Evolutionary conservation across 2,113 vertebrate species (phyloP), one percentile per base, ranked within the genome.

Genomic region (Serinus canaria): DNA sequence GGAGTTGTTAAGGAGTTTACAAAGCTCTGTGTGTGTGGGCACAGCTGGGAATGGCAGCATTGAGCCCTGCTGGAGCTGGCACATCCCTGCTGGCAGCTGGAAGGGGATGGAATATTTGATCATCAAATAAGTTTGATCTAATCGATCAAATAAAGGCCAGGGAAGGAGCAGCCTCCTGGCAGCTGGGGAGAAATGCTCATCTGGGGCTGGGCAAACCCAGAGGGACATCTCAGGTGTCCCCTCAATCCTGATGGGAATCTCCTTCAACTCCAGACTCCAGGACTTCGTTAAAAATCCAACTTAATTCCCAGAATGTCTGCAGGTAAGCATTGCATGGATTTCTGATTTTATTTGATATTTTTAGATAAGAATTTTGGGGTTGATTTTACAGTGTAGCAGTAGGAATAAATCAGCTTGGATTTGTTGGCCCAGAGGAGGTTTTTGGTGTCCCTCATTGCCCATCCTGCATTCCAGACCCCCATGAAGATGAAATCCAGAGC

Each of bases 341-440:
- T 47, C 10, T 16, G 2, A 4, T 17, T 6, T 22, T 27, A 11
- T 43, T 49, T 23, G 49, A 1, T 55, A 2, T 17, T 59, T 70
- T 68, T n/a, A 72, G 5, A 2, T 18, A 0, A 0, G 1, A 5
- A 0, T 59, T 58, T 67, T 4, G 3, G 21, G 18, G 2, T 5
- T 87, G 58, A 2, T 53, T 85, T 79, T 20, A 0, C 5, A 25
- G 21, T 0, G 0, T 0, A 58, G 19, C 35, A n/a, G 30, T 14
- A 62, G 52, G 56, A 70, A 28, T 14, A 49, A n/a, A 27, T 25
- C 52, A 55, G 12, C 62, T 41, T 13, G 2, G 13, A 7, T 49
- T 41, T 67, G 19, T 21, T 33, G 56, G 46, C 31, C 2, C 16
- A 13, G 49, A 11, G 59, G 41, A 74, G n/a, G 30, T 12, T 35